Evolutionary conservation across 2,113 vertebrate species (phyloP).

Genomic region (Hemichromis elongatus): DNA sequence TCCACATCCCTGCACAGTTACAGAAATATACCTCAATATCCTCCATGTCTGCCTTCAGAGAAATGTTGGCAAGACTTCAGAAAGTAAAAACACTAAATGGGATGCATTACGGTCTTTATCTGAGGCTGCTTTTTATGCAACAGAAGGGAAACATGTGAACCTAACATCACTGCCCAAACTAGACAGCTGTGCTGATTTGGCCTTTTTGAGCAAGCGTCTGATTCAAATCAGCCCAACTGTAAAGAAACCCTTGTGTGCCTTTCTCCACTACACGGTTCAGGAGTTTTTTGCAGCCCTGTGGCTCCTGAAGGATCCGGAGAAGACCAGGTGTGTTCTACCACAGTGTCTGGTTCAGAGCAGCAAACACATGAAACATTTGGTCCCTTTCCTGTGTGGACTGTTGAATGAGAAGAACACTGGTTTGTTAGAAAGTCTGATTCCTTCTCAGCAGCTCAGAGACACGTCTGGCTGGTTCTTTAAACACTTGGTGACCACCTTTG

Average conservation of each 20-base stretch:
- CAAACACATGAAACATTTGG: too few relatives aligned
- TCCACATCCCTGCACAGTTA: neutral
- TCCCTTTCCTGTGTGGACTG: too few relatives aligned
- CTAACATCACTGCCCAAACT: neutral
- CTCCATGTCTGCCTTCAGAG: neutral
- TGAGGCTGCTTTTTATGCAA: neutral
- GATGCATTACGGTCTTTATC: neutral
- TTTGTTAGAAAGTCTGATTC: too few relatives aligned
- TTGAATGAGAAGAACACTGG: too few relatives aligned
- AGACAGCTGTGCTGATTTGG: neutral
- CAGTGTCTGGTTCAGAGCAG: too few relatives aligned
- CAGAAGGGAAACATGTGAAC: neutral
- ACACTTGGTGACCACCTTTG: too few relatives aligned
- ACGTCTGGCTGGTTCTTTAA: too few relatives aligned
- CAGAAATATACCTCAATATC: accelerated
- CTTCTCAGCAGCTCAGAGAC: too few relatives aligned
- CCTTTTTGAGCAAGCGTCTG: neutral
- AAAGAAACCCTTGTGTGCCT: neutral
- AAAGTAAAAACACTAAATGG: neutral
- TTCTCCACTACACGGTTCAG: too few relatives aligned
- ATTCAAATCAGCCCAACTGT: neutral
- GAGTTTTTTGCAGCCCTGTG: too few relatives aligned
- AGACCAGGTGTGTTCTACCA: too few relatives aligned
- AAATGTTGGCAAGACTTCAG: accelerated
- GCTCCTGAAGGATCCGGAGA: too few relatives aligned